Conservation (phyloP, 1,140 invertebrate genomes). For the Drosophila orena region DNA sequence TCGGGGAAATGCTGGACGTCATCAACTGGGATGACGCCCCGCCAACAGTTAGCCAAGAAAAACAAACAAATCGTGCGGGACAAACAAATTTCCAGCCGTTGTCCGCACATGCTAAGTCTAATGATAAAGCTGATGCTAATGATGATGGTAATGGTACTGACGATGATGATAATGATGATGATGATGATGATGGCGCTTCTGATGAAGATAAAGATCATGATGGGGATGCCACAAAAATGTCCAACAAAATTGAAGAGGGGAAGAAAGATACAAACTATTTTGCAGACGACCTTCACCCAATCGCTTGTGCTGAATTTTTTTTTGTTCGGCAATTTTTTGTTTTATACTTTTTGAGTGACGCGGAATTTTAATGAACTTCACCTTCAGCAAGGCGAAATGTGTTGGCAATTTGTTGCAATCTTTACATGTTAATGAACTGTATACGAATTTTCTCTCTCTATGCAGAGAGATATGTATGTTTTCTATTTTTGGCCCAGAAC, state of each 20-base stretch:
- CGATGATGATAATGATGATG: constrained; percentile 12
- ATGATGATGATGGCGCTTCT: neutral
- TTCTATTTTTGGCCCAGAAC: constrained; percentile 29
- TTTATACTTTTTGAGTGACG: constrained; percentile 60
- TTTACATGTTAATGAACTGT: constrained; percentile 80
- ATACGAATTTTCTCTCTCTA: constrained; percentile 1
- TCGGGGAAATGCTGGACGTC: constrained; percentile 33
- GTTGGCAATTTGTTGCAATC: constrained; percentile 42
- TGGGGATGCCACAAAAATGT: neutral
- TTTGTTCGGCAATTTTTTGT: constrained; percentile 28
- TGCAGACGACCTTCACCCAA: constrained; percentile 69
- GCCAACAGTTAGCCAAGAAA: constrained; percentile 57
- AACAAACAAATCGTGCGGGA: constrained; percentile 48
- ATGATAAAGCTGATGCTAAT: constrained; percentile 28
- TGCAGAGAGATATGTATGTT: neutral
- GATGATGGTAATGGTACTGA: constrained; percentile 18
- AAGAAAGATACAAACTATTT: constrained; percentile 31
- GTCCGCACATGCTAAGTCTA: constrained; percentile 28
- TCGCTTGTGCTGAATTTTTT: constrained; percentile 27
- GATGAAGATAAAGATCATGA: constrained; percentile 26
- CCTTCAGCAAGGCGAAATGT: constrained; percentile 58
- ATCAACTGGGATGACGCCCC: constrained; percentile 55
- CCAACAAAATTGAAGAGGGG: constrained; percentile 2
- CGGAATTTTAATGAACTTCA: constrained; percentile 81
- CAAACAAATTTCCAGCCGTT: constrained; percentile 61